Conservation (phyloP, 2,797 vertebrate species). For the Phoeniculus purpureus region DNA sequence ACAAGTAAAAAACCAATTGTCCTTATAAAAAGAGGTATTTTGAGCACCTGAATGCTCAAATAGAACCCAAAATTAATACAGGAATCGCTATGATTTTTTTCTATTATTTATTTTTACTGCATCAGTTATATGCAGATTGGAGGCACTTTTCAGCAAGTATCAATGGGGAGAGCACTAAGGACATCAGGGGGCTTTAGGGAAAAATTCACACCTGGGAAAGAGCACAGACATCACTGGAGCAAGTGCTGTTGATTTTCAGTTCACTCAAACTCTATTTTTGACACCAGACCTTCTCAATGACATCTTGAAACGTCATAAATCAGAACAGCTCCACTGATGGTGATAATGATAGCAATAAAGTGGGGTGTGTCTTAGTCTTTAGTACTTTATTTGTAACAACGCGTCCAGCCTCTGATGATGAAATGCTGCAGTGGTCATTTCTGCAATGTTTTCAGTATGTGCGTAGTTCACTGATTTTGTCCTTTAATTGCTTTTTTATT, state of each 20-base stretch:
- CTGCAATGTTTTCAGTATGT: neutral
- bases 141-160: neutral
- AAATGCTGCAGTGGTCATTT: neutral
- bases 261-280: neutral
- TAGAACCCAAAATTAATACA: neutral
- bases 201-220: neutral
- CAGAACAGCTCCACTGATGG: neutral
- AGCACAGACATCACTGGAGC: neutral
- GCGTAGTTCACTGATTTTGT: neutral
- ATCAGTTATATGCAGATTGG: neutral
- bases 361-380: neutral
- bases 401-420: neutral
- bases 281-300: neutral
- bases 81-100: neutral
- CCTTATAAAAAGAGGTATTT: conserved; percentile 2
- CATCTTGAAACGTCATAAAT: neutral
- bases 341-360: neutral
- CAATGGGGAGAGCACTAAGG: neutral
- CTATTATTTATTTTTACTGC: conserved; percentile 4
- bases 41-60: conserved; percentile 15
- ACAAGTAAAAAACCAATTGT: conserved; percentile 27
- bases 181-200: neutral
- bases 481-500: neutral
- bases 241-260: neutral
- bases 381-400: neutral